Conservation (phyloP, 2,113 vertebrate genomes). For the Salvelinus fontinalis region DNA sequence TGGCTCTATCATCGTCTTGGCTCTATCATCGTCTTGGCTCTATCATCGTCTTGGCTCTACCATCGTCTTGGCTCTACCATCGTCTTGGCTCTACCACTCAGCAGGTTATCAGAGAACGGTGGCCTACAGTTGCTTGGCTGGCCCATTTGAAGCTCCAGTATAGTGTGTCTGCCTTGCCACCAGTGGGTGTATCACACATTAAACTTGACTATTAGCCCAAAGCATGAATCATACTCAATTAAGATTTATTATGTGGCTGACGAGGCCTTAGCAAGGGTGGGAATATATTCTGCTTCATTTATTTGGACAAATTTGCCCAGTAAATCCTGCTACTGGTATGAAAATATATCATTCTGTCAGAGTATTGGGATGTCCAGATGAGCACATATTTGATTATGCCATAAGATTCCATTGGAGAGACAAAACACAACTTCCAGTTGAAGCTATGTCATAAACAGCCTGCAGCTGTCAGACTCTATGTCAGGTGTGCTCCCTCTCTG, state of each 20-base stretch:
- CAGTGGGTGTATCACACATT: conserved; percentile 31
- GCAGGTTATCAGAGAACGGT: no score
- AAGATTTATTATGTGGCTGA: conserved; percentile 41
- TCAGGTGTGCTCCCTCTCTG: no score
- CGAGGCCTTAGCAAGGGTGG: conserved; percentile 17
- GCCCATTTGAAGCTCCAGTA: conserved; percentile 32
- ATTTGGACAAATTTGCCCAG: neutral
- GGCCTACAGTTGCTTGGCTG: conserved; percentile 46
- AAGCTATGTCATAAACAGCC: conserved; percentile 53
- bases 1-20: no score
- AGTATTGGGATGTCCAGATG: neutral
- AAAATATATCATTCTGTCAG: neutral
- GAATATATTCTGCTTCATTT: conserved; percentile 14
- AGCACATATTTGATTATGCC: neutral
- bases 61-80: no score
- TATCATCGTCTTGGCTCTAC: no score
- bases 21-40: no score
- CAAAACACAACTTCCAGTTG: conserved; percentile 31
- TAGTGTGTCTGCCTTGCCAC: conserved; percentile 14
- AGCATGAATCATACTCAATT: conserved; percentile 50
- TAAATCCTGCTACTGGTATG: neutral
- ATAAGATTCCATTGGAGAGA: neutral
- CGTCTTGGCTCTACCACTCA: no score
- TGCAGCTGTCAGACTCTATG: conserved; percentile 51
- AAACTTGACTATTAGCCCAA: conserved; percentile 50